Evolutionary conservation across 2,113 vertebrate genomes (phyloP).

Genomic region (Oryzias woworae): DNA sequence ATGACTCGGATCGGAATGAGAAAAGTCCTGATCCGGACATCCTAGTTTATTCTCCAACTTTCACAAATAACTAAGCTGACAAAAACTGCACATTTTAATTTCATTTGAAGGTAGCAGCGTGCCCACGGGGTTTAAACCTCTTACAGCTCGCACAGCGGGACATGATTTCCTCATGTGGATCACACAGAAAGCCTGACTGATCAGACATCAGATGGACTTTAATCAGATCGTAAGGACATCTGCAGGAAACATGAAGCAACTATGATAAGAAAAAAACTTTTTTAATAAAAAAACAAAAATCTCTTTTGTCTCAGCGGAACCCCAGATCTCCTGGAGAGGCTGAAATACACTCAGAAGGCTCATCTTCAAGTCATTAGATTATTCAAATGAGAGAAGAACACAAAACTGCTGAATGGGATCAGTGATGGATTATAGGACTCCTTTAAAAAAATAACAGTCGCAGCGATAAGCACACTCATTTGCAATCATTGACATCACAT

Average conservation of each 20-base stretch:
- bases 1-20: too few species aligned
- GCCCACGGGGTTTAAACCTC: not conserved
- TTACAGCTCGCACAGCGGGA: not conserved
- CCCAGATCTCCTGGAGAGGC: not conserved
- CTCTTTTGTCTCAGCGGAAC: not conserved
- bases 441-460: conserved; percentile 14
- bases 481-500: conserved; percentile 8
- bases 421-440: conserved; percentile 13
- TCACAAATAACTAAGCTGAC: not conserved
- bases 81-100: not conserved
- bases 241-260: not conserved
- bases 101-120: not conserved
- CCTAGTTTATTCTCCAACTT: not conserved
- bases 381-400: conserved; percentile 6
- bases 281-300: not conserved
- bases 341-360: not conserved
- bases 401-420: conserved; percentile 21
- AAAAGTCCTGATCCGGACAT: too few species aligned
- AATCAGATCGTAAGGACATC: not conserved
- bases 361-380: not conserved
- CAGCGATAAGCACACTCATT: conserved; percentile 1
- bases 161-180: not conserved
- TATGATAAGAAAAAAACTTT: not conserved
- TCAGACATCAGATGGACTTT: not conserved
- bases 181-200: not conserved